Evolutionary conservation across 2,797 vertebrate genomes (phyloP).

Genomic region (Alcedo quadribrachys): DNA sequence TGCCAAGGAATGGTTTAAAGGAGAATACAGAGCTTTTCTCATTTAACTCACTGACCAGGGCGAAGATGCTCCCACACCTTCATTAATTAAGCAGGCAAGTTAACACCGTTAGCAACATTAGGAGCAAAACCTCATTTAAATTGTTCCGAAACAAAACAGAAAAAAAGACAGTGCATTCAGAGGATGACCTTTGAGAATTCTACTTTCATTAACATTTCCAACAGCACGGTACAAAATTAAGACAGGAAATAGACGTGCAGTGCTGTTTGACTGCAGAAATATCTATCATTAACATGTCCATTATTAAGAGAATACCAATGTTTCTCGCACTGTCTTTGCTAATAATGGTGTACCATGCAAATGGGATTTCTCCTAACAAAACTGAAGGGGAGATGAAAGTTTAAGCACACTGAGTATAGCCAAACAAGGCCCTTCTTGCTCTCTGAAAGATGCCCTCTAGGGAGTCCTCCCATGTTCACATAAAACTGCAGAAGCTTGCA

Average conservation of each 20-base stretch:
- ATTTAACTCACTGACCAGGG: constrained; percentile 63
- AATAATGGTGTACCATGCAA: constrained; percentile 49
- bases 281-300: constrained; percentile 63
- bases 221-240: constrained; percentile 75
- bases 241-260: constrained; percentile 47
- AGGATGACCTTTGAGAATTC: constrained; percentile 81
- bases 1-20: not conserved
- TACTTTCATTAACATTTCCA: constrained; percentile 77
- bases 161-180: constrained; percentile 60
- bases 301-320: constrained; percentile 69
- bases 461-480: not conserved
- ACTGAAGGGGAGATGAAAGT: not conserved
- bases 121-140: constrained; percentile 74
- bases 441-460: not conserved
- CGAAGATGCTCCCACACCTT: constrained; percentile 33
- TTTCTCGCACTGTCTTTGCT: constrained; percentile 52
- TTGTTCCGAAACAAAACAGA: constrained; percentile 68
- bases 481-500: not conserved
- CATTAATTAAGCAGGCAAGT: constrained; percentile 68
- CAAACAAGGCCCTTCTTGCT: not conserved
- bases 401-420: not conserved
- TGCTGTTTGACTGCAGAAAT: constrained; percentile 44
- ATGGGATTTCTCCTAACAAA: constrained; percentile 17
- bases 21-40: not conserved
- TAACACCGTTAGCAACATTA: constrained; percentile 68